Evolutionary conservation across 2,888 invertebrate genomes (phyloP), one percentile per base, ranked within the genome.

Genomic region (Lepidochitona cinerea): DNA sequence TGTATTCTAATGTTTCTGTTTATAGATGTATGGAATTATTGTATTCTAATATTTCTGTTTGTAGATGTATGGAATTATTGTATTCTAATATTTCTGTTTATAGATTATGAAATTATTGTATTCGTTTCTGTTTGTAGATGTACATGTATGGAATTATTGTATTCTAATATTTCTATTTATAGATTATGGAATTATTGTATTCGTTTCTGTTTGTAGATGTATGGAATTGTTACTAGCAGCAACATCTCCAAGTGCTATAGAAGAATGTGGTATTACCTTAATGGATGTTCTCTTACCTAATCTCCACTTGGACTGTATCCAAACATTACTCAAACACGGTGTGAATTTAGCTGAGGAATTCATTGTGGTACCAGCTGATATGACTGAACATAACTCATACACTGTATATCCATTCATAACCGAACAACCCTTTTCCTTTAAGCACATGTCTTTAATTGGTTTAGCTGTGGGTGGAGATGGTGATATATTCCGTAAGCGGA

Each of bases 201-300:
- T 49, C n/a, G 18, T 41, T 9, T 81, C 64, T 29, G 36, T 2
- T 76, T 79, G 6, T 75, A 87, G 87, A 32, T 85, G 84, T 77
- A 82, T 86, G 7, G 72, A 81, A 41, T 66, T 79, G 23, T 73
- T 87, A 37, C 68, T 86, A 32, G 83, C 84, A 23, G 81, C 81
- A 6, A 86, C 86, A n/a, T 74, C 80, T 41, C 64, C 75, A 36
- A 70, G 75, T 35, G 68, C 59, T 64, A 73, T 82, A 12, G 72
- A 72, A 23, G 70, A 73, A 65, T 66, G 66, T 36, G 66, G 29
- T 12, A n/a, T 36, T 14, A 35, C 14, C 29, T 18, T 37, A 1
- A 12, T 66, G 23, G 23, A 66, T 18, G 18, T 23, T 1, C 23
- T n/a, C 5, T 26, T 66, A 33, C 23, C 35, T 7, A 37, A 37